Conservation (phyloP, 2,888 invertebrate genomes). For the Troides helena region DNA sequence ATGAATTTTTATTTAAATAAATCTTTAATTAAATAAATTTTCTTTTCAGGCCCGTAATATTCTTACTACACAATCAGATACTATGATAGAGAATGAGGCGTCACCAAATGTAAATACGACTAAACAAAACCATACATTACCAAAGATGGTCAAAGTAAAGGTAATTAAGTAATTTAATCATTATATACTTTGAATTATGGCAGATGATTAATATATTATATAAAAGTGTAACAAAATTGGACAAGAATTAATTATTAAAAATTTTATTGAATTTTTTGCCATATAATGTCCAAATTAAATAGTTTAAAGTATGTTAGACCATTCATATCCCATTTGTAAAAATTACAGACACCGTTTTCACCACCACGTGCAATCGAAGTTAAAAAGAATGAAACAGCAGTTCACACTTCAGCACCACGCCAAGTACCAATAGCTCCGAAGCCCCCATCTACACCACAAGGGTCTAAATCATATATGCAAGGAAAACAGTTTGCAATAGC, state of each 20-base stretch:
- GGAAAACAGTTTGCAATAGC: constrained; percentile 57
- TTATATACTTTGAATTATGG: not conserved
- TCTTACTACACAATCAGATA: constrained; percentile 46
- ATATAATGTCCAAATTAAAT: not conserved
- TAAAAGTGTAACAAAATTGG: not conserved
- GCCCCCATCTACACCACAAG: constrained; percentile 51
- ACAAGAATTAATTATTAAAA: too few species aligned
- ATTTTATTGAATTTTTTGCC: too few species aligned
- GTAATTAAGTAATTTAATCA: constrained; percentile 40
- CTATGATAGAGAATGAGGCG: constrained; percentile 54
- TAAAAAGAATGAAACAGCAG: constrained; percentile 43
- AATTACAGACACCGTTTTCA: constrained; percentile 37
- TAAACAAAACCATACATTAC: constrained; percentile 38
- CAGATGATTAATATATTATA: not conserved
- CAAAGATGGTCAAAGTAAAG: constrained; percentile 59
- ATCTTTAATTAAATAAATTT: not conserved
- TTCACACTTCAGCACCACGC: constrained; percentile 46
- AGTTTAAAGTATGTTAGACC: not conserved
- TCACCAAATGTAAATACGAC: constrained; percentile 40
- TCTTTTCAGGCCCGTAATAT: constrained; percentile 46
- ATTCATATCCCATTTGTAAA: not conserved
- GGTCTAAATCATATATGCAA: constrained; percentile 34
- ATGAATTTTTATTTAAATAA: too few species aligned
- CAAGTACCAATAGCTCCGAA: constrained; percentile 78
- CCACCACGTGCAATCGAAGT: constrained; percentile 32